These are phyloP conservation scores for Uloborus plumipes DNA, from an alignment of 2,888 invertebrate genomes.

Conservation along the genomic window DNA sequence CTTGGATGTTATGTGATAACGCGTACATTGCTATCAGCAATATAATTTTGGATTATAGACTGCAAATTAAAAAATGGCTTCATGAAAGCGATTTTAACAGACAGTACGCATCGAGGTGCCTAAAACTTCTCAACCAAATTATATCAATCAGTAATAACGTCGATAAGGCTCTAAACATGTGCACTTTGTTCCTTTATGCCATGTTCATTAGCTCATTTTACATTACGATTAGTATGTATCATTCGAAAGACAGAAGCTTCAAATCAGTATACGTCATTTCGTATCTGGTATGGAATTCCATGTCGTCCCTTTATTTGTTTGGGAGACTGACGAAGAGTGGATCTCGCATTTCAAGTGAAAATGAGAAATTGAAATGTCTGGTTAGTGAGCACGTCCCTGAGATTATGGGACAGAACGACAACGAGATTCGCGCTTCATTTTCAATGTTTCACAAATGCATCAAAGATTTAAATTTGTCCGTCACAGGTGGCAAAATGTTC, in stretches of 20 bases:
- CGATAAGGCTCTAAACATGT: conserved; percentile 11
- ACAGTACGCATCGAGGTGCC: too few relatives aligned
- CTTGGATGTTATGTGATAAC: conserved; percentile 17
- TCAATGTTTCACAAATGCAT: conserved; percentile 14
- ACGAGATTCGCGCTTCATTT: background rate
- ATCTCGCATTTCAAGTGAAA: background rate
- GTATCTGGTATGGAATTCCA: conserved; percentile 20
- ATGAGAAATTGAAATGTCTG: background rate
- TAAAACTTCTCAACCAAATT: too few relatives aligned
- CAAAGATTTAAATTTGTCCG: conserved; percentile 8
- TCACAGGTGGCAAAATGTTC: conserved; percentile 32
- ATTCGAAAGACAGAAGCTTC: conserved; percentile 12
- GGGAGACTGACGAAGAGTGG: conserved; percentile 20
- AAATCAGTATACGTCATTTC: background rate
- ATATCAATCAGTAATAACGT: background rate
- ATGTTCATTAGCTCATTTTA: conserved; percentile 30
- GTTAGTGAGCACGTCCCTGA: conserved; percentile 1
- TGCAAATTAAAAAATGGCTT: background rate
- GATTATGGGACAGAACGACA: background rate
- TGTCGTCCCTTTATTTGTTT: conserved; percentile 9
- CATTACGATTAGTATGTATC: conserved; percentile 20
- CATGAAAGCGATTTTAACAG: too few relatives aligned
- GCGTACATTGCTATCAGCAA: conserved; percentile 1
- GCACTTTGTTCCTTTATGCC: conserved; percentile 18
- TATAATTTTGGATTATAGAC: conserved; percentile 8